These are phyloP conservation scores for Carcinoscorpius rotundicauda DNA, from an alignment of 1,140 invertebrate species.

Conservation along the genomic window DNA sequence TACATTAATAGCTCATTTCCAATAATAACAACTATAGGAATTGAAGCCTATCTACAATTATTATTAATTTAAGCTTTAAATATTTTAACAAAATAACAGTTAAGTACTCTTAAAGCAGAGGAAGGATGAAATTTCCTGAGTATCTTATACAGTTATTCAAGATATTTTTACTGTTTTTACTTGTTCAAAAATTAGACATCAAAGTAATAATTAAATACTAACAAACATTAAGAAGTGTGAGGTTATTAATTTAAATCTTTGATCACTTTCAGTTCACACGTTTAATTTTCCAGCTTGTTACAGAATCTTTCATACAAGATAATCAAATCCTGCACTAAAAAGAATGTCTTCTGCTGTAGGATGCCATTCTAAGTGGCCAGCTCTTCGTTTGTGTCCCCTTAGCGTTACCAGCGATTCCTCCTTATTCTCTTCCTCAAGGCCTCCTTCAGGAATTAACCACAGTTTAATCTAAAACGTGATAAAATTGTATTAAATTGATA, in stretches of 20 bases:
- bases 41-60: too few relatives aligned
- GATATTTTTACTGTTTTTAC: too few relatives aligned
- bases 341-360: slow-evolving; percentile 82
- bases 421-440: slow-evolving; percentile 54
- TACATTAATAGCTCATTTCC: too few relatives aligned
- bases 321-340: slow-evolving; percentile 72
- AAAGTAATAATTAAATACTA: neutral
- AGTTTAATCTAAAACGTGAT: slow-evolving; percentile 51
- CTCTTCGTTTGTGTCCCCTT: slow-evolving; percentile 69
- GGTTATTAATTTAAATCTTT: neutral
- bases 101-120: too few relatives aligned
- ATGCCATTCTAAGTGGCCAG: slow-evolving; percentile 85
- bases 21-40: too few relatives aligned
- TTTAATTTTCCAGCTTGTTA: too few relatives aligned
- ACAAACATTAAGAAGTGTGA: neutral
- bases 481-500: too few relatives aligned
- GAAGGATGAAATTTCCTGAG: too few relatives aligned
- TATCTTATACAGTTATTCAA: too few relatives aligned
- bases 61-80: too few relatives aligned
- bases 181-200: neutral
- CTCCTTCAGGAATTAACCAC: slow-evolving; percentile 84
- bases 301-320: slow-evolving; percentile 43
- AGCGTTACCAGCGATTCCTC: slow-evolving; percentile 76
- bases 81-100: too few relatives aligned
- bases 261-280: too few relatives aligned